These are phyloP conservation scores for Nomada flava DNA, from an alignment of 2,888 invertebrate species.

Conservation along the genomic window DNA sequence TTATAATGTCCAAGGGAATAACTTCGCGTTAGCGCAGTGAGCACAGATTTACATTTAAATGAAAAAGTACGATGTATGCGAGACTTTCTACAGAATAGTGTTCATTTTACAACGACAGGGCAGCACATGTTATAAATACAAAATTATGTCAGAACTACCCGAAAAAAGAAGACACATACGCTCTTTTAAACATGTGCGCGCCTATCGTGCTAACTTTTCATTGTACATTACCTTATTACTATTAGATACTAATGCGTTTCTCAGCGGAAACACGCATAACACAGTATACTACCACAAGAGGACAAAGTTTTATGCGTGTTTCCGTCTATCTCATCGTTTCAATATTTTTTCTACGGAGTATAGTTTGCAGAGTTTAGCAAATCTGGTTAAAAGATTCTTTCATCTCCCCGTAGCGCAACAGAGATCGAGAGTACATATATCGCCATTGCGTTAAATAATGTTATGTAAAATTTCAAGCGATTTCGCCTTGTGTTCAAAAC, in stretches of 20 bases:
- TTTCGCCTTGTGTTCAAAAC: conserved; percentile 69
- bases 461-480: conserved; percentile 66
- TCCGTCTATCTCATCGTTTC: conserved; percentile 49
- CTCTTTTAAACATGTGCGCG: conserved; percentile 55
- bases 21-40: conserved; percentile 30
- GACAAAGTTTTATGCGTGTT: conserved; percentile 28
- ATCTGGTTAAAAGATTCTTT: conserved; percentile 48
- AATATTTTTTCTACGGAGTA: conserved; percentile 74
- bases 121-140: conserved; percentile 55
- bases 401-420: conserved; percentile 47
- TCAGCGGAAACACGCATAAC: conserved; percentile 43
- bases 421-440: conserved; percentile 28
- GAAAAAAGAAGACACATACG: background rate
- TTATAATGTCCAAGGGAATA: conserved; percentile 13
- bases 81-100: conserved; percentile 62
- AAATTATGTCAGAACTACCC: conserved; percentile 17
- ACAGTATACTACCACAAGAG: background rate
- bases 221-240: conserved; percentile 75
- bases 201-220: conserved; percentile 71
- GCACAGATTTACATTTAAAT: conserved; percentile 42
- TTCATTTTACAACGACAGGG: conserved; percentile 64
- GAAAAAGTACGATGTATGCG: conserved; percentile 39
- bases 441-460: conserved; percentile 56
- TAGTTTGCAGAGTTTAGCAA: conserved; percentile 58
- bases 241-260: conserved; percentile 69